Conservation (phyloP, 2,113 vertebrate species). For the Tupaia chinensis region DNA sequence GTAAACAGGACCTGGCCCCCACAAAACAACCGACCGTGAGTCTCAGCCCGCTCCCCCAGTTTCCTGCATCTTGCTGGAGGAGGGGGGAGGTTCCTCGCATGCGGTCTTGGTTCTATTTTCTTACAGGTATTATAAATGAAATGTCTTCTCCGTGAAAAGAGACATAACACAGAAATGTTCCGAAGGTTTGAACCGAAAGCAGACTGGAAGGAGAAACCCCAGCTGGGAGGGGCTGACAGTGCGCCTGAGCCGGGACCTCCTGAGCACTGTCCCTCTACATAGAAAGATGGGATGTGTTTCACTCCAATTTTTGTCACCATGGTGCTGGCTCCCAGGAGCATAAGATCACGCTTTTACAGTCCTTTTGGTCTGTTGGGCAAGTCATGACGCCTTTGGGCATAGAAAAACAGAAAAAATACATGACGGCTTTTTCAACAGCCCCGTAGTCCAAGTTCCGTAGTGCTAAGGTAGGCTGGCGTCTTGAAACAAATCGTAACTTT, state of each 20-base stretch:
- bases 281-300: neutral
- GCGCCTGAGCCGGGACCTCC: neutral
- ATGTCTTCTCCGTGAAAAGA: slow-evolving; percentile 43
- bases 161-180: neutral
- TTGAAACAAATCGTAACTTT: slow-evolving; percentile 59
- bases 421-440: no score
- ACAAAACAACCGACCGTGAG: neutral
- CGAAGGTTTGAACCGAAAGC: neutral
- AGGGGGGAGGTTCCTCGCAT: neutral
- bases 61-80: neutral
- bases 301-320: neutral
- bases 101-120: neutral
- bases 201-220: neutral
- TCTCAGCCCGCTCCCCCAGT: neutral
- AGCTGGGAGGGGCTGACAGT: neutral
- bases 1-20: neutral
- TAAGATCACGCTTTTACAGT: neutral
- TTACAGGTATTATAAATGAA: neutral
- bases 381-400: no score
- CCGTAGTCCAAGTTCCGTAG: neutral
- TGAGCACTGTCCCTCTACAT: neutral
- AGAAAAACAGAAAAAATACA: no score
- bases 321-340: neutral
- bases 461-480: neutral
- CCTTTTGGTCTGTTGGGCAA: neutral